Conservation (phyloP, 1,140 invertebrate species). For the Adoxophyes honmai region DNA sequence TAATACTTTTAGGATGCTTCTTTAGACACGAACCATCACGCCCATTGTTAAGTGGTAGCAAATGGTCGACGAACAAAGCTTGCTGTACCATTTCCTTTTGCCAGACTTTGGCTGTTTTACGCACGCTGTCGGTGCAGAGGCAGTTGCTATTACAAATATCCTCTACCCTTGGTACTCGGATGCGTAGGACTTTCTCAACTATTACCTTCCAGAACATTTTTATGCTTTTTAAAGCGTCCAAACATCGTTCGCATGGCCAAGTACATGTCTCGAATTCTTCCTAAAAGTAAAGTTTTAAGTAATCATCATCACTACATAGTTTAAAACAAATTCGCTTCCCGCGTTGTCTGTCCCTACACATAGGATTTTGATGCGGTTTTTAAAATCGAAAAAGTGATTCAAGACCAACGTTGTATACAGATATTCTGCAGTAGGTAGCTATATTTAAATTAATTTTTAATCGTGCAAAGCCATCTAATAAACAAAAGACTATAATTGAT, state of each 20-base stretch:
- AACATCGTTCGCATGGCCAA: slow-evolving; percentile 66
- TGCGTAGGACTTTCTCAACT: slow-evolving; percentile 51
- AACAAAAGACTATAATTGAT: too few relatives aligned
- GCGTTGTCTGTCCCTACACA: too few relatives aligned
- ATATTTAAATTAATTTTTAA: not conserved
- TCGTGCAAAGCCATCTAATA: too few relatives aligned
- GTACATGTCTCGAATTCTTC: slow-evolving; percentile 62
- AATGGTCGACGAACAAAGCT: slow-evolving; percentile 38
- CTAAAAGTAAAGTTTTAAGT: slow-evolving; percentile 36
- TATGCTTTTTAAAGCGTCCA: slow-evolving; percentile 59
- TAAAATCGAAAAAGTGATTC: too few relatives aligned
- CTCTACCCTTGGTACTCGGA: slow-evolving; percentile 37
- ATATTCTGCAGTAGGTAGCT: too few relatives aligned
- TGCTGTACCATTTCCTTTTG: slow-evolving; percentile 51
- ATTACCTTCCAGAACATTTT: slow-evolving; percentile 69
- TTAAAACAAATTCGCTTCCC: too few relatives aligned
- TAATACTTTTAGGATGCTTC: too few relatives aligned
- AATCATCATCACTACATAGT: too few relatives aligned
- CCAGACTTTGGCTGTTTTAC: slow-evolving; percentile 45
- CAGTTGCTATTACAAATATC: slow-evolving; percentile 18
- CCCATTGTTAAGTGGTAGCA: too few relatives aligned
- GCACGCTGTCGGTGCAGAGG: slow-evolving; percentile 30
- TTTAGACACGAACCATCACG: too few relatives aligned
- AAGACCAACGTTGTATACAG: too few relatives aligned
- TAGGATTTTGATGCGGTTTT: too few relatives aligned